These are phyloP conservation scores for Drosophila sordidula DNA, from an alignment of 2,888 invertebrate genomes.

Conservation along the genomic window DNA sequence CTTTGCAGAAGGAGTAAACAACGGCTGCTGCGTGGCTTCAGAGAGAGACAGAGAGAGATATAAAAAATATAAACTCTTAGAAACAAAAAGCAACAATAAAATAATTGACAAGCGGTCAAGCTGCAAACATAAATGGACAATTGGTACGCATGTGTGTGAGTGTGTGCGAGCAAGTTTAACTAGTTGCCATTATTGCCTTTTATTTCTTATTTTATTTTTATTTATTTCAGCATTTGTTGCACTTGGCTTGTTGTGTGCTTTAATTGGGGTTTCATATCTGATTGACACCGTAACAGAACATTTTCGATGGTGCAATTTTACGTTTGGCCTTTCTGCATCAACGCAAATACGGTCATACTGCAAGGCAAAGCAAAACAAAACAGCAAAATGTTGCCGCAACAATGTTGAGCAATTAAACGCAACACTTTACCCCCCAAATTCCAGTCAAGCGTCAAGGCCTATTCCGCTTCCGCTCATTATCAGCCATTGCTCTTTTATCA, in stretches of 20 bases:
- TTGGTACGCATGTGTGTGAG: slow-evolving; percentile 34
- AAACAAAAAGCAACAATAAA: slow-evolving; percentile 8
- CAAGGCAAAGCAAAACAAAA: slow-evolving; percentile 1
- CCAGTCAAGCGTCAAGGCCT: slow-evolving; percentile 16
- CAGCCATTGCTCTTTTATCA: slow-evolving; percentile 19
- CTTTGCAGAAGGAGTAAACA: slow-evolving; percentile 16
- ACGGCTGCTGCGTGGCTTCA: slow-evolving; percentile 16
- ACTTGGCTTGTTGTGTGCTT: slow-evolving; percentile 33
- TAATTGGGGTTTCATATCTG: slow-evolving; percentile 32
- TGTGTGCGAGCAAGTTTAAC: slow-evolving; percentile 41
- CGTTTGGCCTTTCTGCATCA: background rate
- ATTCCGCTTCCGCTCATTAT: slow-evolving; percentile 35
- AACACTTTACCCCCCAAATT: slow-evolving; percentile 1
- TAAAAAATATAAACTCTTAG: slow-evolving; percentile 23
- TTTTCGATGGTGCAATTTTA: slow-evolving; percentile 26
- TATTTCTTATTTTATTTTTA: slow-evolving; percentile 22
- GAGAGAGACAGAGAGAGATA: background rate
- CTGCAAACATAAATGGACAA: slow-evolving; percentile 38
- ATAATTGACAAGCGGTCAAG: slow-evolving; percentile 54
- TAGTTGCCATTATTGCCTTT: slow-evolving; percentile 57
- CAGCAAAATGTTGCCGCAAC: slow-evolving; percentile 1
- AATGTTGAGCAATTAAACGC: slow-evolving; percentile 3
- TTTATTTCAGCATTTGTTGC: slow-evolving; percentile 10
- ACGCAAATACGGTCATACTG: slow-evolving; percentile 11
- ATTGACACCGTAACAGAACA: slow-evolving; percentile 37